Conservation (phyloP, 2,888 invertebrate genomes). For the Dryobotodes eremita region DNA sequence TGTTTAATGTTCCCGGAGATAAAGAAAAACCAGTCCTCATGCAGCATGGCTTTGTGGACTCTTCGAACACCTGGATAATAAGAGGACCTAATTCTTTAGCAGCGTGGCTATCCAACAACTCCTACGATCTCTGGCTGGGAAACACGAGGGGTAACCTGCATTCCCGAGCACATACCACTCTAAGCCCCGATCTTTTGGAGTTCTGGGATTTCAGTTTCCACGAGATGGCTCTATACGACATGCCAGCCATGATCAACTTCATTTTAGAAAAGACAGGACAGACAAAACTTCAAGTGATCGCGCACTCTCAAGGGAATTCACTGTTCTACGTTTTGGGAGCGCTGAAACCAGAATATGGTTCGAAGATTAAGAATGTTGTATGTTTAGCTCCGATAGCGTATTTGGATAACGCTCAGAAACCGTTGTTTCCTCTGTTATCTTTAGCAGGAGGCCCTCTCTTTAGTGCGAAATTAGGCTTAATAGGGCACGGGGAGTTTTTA, state of each 20-base stretch:
- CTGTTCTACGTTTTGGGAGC: constrained; percentile 3
- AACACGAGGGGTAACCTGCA: constrained; percentile 25
- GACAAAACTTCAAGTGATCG: constrained; percentile 30
- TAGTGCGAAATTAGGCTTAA: neutral
- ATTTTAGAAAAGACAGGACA: constrained; percentile 46
- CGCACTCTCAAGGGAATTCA: constrained; percentile 31
- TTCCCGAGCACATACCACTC: constrained; percentile 23
- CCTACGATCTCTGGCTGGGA: constrained; percentile 26
- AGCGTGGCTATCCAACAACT: constrained; percentile 15
- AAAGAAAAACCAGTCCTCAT: neutral
- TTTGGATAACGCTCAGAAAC: constrained; percentile 14
- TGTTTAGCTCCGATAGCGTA: constrained; percentile 32
- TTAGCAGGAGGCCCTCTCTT: constrained; percentile 9
- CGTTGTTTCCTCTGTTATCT: constrained; percentile 14
- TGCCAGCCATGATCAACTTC: constrained; percentile 44
- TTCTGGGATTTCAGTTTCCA: constrained; percentile 41
- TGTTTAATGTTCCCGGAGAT: constrained; percentile 16
- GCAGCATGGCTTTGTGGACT: constrained; percentile 21
- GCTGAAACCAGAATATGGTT: neutral
- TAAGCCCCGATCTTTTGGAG: neutral
- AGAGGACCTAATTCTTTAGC: constrained; percentile 17
- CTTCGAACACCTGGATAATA: constrained; percentile 11
- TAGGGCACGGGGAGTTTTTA: constrained; percentile 22
- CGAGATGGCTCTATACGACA: constrained; percentile 29
- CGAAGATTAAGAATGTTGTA: constrained; percentile 26